These are phyloP conservation scores for Druon quercuslanigerum DNA, from an alignment of 1,140 invertebrate species.

Conservation along the genomic window DNA sequence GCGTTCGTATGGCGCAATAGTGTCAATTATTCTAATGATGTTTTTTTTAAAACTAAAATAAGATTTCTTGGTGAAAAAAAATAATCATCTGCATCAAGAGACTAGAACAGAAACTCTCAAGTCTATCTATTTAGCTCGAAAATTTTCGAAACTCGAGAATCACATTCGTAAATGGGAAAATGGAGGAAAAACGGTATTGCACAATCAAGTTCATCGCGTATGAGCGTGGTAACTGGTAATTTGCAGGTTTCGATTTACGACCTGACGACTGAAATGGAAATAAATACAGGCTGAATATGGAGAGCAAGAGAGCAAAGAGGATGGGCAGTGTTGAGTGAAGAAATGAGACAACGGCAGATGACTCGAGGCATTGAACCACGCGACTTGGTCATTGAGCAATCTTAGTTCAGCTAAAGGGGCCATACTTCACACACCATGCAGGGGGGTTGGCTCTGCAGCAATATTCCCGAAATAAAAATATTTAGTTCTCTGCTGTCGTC, in stretches of 20 bases:
- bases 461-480: slow-evolving; percentile 52
- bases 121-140: neutral
- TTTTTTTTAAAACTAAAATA: too few relatives aligned
- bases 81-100: too few relatives aligned
- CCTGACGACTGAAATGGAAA: slow-evolving; percentile 4
- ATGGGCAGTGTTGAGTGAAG: slow-evolving; percentile 10
- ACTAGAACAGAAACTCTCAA: slow-evolving; percentile 1
- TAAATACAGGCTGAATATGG: neutral
- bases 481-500: slow-evolving; percentile 24
- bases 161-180: too few relatives aligned
- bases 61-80: too few relatives aligned
- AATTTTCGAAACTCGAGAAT: too few relatives aligned
- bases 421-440: slow-evolving; percentile 64
- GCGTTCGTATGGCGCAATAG: too few relatives aligned
- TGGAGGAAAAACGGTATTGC: too few relatives aligned
- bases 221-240: neutral
- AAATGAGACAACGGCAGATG: slow-evolving; percentile 37
- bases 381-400: slow-evolving; percentile 44
- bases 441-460: slow-evolving; percentile 55
- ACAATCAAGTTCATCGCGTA: neutral
- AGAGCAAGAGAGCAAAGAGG: slow-evolving; percentile 9
- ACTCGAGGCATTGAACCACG: slow-evolving; percentile 44
- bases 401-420: slow-evolving; percentile 46
- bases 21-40: too few relatives aligned
- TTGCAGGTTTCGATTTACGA: slow-evolving; percentile 4